A percentile compares a stretch with the other conserved stretches of the same genome.
Evolutionary conservation across 2,888 invertebrate genomes (phyloP).

Genomic region (Drosophila anomalata): DNA sequence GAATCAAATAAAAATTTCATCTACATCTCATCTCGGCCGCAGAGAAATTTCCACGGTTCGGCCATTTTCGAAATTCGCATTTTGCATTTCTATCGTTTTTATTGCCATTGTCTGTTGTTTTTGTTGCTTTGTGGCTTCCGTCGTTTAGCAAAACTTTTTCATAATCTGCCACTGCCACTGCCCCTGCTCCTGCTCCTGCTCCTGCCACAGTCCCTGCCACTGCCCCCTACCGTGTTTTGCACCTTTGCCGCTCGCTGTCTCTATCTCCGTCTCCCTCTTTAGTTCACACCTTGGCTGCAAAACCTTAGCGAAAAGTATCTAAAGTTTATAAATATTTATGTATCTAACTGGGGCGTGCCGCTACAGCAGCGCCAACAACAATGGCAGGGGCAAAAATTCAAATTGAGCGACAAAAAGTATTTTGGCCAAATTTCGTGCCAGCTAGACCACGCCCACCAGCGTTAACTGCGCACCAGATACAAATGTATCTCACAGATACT

Average conservation of each 20-base stretch:
- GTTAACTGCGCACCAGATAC: constrained; percentile 54
- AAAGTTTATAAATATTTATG: constrained; percentile 79
- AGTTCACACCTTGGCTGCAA: constrained; percentile 69
- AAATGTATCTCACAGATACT: constrained; percentile 46
- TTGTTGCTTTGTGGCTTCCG: constrained; percentile 26
- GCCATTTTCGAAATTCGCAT: constrained; percentile 58
- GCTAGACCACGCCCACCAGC: constrained; percentile 75
- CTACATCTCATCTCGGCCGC: constrained; percentile 3
- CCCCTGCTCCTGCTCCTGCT: background rate
- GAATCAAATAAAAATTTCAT: constrained; percentile 47
- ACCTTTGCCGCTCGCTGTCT: constrained; percentile 49
- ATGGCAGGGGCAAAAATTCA: constrained; percentile 60
- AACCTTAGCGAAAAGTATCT: constrained; percentile 74
- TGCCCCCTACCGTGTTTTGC: constrained; percentile 33
- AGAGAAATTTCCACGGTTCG: constrained; percentile 39
- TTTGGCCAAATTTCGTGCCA: constrained; percentile 40
- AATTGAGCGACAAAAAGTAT: constrained; percentile 71
- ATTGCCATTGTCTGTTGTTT: constrained; percentile 13
- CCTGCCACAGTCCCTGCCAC: background rate
- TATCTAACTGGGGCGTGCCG: constrained; percentile 82
- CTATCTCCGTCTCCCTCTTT: constrained; percentile 26
- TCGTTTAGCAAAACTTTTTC: constrained; percentile 65
- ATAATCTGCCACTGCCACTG: constrained; percentile 13
- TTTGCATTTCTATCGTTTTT: constrained; percentile 48
- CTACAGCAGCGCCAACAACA: constrained; percentile 52